A percentile compares a stretch with the other conserved stretches of the same genome.
Conservation (phyloP, 2,113 vertebrate species). For the Pyxicephalus adspersus region DNA sequence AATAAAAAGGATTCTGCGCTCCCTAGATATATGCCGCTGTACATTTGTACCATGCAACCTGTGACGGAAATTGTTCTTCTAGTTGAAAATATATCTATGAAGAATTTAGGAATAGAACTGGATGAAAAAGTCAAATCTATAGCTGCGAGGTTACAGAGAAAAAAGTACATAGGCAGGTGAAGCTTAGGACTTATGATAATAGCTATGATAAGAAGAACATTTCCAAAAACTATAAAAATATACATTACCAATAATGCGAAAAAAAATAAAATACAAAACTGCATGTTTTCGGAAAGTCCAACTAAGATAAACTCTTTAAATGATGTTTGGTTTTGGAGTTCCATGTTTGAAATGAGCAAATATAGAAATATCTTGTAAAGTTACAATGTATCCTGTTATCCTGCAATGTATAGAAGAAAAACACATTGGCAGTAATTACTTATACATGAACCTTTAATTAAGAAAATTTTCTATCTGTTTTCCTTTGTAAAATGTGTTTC, state of each 20-base stretch:
- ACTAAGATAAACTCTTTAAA: no score
- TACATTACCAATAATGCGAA: background rate
- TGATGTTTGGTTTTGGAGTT: no score
- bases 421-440: no score
- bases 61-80: background rate
- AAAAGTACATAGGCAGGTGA: no score
- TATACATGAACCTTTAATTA: no score
- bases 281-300: background rate
- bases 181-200: background rate
- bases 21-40: background rate
- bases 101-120: background rate
- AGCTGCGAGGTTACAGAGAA: background rate
- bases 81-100: background rate
- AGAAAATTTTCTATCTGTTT: no score
- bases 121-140: background rate
- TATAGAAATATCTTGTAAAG: no score
- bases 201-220: background rate
- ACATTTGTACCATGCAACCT: background rate
- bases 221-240: constrained; percentile 2
- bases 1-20: background rate
- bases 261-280: background rate
- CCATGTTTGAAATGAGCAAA: no score
- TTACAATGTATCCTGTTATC: no score
- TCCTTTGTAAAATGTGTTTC: no score
- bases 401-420: no score